Base-by-base conservation (phyloP, 2,888 invertebrate species). In the Hirtodrosophila alboralis region DNA sequence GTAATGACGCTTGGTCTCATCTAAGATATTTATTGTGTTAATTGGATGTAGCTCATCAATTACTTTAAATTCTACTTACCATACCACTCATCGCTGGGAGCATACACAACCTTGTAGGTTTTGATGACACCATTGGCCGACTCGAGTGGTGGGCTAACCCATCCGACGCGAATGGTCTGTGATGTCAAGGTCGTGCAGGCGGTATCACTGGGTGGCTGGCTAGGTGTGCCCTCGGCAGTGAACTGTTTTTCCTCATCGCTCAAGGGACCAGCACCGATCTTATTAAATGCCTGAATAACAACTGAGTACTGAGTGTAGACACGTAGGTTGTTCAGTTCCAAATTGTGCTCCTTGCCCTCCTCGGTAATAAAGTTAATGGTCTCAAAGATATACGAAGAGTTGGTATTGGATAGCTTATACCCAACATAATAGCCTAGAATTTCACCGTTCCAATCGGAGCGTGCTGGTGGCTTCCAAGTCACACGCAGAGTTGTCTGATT, bases 301-400 rank as follows among this genome's bases (percentile, higher is more conserved):
- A 98, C 95, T n/a, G 97, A 95, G 91, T 98, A 98, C 90, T 97
- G 97, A 0, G 97, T 98, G 91, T 98, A 98, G 0, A 97, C 97
- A 88, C 96, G 95, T 33, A 96, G 91, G 81, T 96, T 95, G 65
- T 93, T 92, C 86, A 96, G 94, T 88, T 95, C 95, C 78, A 97
- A 91, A 83, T 95, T 95, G 87, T 96, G 96, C 90, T 97, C 97
- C 86, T 96, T 96, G 89, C 96, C 96, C 89, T 96, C 96, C 92
- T 97, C 97, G 87, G 96, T 95, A 48, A 95, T 95, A 89, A 96
- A 96, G 89, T 97, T 97, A 4, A 97, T 96, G 44, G 97, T 97
- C 91, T 97, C 97, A 86, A 96, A 97, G 52, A 97, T 93, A 90
- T 95, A 97, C 0, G 96, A 96, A 66, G 96, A 96, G 88, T 96